Base-by-base conservation (phyloP, 2,888 invertebrate genomes). In the Epistrophe eligans region DNA sequence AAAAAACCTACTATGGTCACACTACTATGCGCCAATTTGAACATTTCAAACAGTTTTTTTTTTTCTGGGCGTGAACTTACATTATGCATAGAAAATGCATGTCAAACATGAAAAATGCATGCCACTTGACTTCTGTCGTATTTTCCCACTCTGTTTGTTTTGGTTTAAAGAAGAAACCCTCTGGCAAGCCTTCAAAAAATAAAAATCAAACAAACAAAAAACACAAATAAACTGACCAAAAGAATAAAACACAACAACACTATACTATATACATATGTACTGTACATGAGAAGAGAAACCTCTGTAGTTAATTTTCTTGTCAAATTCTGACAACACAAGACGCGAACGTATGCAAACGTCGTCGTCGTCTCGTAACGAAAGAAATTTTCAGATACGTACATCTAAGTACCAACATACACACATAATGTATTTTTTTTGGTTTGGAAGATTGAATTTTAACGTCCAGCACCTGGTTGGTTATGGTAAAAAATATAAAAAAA, bases 271-370 rank as follows among this genome's bases (percentile, higher is more conserved):
- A 24, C 24, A 24, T 24, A 2, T 24, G 3, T 24, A 24, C 2
- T 7, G 8, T n/a, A 58, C 52, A 43, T 57, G 32, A 48, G 48
- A 74, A 43, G 52, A 73, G 67, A 70, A 67, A 83, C 74, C 87
- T 71, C 55, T 40, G 83, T 79, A 87, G 82, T 87, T 82, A 87
- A 87, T 87, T 87, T 87, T 87, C 87, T 83, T 87, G 82, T 87
- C 83, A 87, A 87, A 79, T 76, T 83, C 79, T 83, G 87, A 83
- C 87, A 87, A 77, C 72, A 71, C 57, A 10, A 82, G 77, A 72
- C 52, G 76, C 43, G 17, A 35, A 60, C 71, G 52, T 43, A 19
- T 13, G 40, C 62, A 55, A 55, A 55, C 24, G 28, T 24, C 24
- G 24, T 24, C n/a, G n/a, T n/a, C n/a, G n/a, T n/a, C n/a, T 15